Evolutionary conservation across 2,113 vertebrate species (phyloP).

Genomic region (Sceloporus tristichus): DNA sequence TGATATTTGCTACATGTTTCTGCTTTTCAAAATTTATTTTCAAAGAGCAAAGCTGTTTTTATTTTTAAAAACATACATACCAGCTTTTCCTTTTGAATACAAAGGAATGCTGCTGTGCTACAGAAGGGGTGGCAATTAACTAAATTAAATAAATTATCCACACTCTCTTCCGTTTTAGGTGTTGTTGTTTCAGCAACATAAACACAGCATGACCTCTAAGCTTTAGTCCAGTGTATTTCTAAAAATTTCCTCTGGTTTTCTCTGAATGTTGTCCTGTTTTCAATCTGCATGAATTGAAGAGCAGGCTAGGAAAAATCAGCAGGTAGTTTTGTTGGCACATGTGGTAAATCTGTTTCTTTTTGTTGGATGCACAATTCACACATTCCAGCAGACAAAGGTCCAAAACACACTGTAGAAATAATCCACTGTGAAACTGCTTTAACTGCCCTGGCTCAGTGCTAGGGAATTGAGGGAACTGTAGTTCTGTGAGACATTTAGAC

Average conservation of each 20-base stretch:
- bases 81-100: slow-evolving; percentile 56
- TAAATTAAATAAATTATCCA: slow-evolving; percentile 56
- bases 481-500: too few relatives aligned
- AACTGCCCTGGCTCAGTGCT: too few relatives aligned
- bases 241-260: slow-evolving; percentile 15
- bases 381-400: neutral
- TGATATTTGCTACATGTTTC: slow-evolving; percentile 49
- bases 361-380: neutral
- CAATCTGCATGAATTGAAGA: slow-evolving; percentile 1
- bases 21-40: slow-evolving; percentile 70
- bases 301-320: slow-evolving; percentile 14
- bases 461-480: too few relatives aligned
- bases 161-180: slow-evolving; percentile 35
- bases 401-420: too few relatives aligned
- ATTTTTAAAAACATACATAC: slow-evolving; percentile 69
- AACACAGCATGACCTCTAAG: slow-evolving; percentile 53
- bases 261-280: slow-evolving; percentile 41
- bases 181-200: slow-evolving; percentile 46
- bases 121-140: slow-evolving; percentile 64
- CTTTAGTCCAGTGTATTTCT: slow-evolving; percentile 25
- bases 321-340: slow-evolving; percentile 2
- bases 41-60: slow-evolving; percentile 69
- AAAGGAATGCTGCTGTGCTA: slow-evolving; percentile 60
- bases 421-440: too few relatives aligned
- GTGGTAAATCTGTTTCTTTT: neutral